Evolutionary conservation across 1,140 invertebrate genomes (phyloP).

Genomic region (Episyrphus balteatus): DNA sequence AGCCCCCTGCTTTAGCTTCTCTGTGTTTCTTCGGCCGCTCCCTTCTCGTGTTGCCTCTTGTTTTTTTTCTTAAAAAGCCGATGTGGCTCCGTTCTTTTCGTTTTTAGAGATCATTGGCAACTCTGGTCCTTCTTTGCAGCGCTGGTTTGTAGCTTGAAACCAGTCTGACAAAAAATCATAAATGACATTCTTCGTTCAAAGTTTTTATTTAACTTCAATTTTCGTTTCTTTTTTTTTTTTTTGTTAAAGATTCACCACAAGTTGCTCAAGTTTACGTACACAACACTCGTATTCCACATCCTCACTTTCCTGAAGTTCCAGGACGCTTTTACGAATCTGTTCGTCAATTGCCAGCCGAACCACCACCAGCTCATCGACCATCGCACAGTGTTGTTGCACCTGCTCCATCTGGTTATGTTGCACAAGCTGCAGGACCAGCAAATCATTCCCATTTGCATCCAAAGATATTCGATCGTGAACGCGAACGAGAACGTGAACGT

Average conservation of each 20-base stretch:
- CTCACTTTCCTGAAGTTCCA: conserved; percentile 31
- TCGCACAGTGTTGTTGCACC: conserved; percentile 38
- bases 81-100: too few species aligned
- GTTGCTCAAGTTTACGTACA: conserved; percentile 56
- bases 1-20: too few species aligned
- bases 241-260: conserved; percentile 59
- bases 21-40: too few species aligned
- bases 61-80: too few species aligned
- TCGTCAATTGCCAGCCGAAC: conserved; percentile 36
- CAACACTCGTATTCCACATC: conserved; percentile 39
- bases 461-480: conserved; percentile 4
- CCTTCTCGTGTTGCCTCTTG: too few species aligned
- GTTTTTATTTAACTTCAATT: too few species aligned
- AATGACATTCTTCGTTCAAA: not conserved
- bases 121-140: too few species aligned
- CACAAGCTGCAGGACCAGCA: conserved; percentile 13
- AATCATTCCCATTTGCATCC: not conserved
- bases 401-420: conserved; percentile 25
- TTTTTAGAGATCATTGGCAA: too few species aligned
- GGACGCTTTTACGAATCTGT: conserved; percentile 39
- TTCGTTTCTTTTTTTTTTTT: too few species aligned
- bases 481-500: conserved; percentile 20
- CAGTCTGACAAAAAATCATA: too few species aligned
- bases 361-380: conserved; percentile 52
- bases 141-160: too few species aligned